Evolutionary conservation across 1,140 invertebrate species (phyloP).

Genomic region (Drosophila prosaltans): DNA sequence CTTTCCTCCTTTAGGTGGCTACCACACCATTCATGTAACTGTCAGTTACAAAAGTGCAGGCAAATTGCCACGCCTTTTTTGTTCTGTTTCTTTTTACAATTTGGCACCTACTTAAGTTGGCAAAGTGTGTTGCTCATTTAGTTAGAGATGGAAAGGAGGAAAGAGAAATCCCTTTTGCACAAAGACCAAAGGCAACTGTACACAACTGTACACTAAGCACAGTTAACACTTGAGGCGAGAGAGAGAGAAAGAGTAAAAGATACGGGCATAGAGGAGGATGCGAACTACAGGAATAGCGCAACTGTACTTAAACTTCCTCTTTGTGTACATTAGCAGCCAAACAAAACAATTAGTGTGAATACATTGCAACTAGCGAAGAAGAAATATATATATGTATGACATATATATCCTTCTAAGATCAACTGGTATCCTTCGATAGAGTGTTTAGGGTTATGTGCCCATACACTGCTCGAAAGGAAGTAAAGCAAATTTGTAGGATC

Average conservation of each 20-base stretch:
- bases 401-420: too few species aligned
- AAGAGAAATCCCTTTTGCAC: not conserved
- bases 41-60: conserved; percentile 8
- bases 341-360: too few species aligned
- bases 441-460: too few species aligned
- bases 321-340: too few species aligned
- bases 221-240: not conserved
- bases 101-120: conserved; percentile 16
- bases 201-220: conserved; percentile 5
- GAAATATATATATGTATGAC: too few species aligned
- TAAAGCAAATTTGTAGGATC: too few species aligned
- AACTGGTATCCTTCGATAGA: too few species aligned
- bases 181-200: not conserved
- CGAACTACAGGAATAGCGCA: too few species aligned
- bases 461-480: too few species aligned
- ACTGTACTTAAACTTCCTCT: too few species aligned
- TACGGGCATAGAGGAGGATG: too few species aligned
- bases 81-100: conserved; percentile 3
- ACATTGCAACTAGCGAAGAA: too few species aligned
- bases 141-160: not conserved
- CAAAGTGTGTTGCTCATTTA: conserved; percentile 13
- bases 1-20: not conserved
- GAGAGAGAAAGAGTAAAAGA: not conserved
- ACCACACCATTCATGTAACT: conserved; percentile 20
- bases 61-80: conserved; percentile 18